Base-by-base conservation (phyloP, 2,113 vertebrate genomes). In the Chloropsis hardwickii region DNA sequence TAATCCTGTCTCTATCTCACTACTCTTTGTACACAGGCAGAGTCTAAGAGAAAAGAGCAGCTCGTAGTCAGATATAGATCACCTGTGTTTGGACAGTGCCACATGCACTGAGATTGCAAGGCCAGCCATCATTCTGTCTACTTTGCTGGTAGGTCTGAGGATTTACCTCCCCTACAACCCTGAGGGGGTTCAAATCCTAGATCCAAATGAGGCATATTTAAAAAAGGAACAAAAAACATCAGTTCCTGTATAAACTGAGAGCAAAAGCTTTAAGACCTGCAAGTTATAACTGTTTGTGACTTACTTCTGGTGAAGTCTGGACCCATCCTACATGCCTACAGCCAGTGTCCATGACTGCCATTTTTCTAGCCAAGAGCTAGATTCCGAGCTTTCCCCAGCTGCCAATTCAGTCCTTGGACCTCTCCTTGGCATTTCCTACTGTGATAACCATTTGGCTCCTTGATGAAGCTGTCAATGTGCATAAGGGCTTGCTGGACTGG, bases 81-180 rank as follows among this genome's bases (percentile, higher is more conserved):
- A 24, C 37, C 14, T 22, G 17, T 40, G 44, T 53, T 72, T 82
- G 48, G 35, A 8, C 25, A 58, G 45, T 5, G 6, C 50, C n/a
- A 33, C 23, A 2, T 9, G 28, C 50, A 25, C 35, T 2, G 25
- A 72, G 20, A 22, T 5, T 37, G 45, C 0, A 0, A 56, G 37
- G 10, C 50, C 58, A 39, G 53, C 47, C 31, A 11, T 48, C 76
- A 23, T 28, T 85, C n/a, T 12, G 6, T 31, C 35, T 39, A 1
- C 27, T 51, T 58, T 66, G 39, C 27, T 78, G 72, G 5, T 20
- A 23, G 27, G 16, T 42, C 28, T n/a, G 66, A 70, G 64, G 50
- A 33, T 85, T 94, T 82, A 5, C 25, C n/a, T 81, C 24, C n/a
- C 9, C 22, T 79, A 57, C 40, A 57, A 0, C 25, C 70, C 40